These are phyloP conservation scores for Drosophila peninsularis DNA, from an alignment of 2,888 invertebrate genomes.

Conservation along the genomic window DNA sequence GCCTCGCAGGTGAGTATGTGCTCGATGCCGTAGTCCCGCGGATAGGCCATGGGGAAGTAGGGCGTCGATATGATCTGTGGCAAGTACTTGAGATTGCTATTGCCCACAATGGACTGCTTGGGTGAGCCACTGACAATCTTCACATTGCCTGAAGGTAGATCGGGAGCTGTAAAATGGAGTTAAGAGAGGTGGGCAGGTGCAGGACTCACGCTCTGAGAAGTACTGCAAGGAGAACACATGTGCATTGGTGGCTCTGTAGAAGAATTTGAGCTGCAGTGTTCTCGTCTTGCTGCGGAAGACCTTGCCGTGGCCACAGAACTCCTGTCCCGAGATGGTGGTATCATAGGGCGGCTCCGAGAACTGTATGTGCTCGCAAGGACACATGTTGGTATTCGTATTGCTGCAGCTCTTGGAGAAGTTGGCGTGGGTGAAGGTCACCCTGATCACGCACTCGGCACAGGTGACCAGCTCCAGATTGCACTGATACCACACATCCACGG, in stretches of 20 bases:
- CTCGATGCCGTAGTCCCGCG: constrained; percentile 88
- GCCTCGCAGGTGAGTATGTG: constrained; percentile 87
- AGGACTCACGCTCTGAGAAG: constrained; percentile 86
- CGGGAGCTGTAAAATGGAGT: neutral
- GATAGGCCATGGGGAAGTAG: constrained; percentile 89
- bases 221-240: constrained; percentile 88
- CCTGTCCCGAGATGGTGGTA: constrained; percentile 86
- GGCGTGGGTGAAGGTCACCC: constrained; percentile 82
- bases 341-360: constrained; percentile 88
- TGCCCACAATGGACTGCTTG: constrained; percentile 79
- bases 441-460: constrained; percentile 88
- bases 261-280: constrained; percentile 86
- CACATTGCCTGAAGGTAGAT: constrained; percentile 85
- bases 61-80: constrained; percentile 88
- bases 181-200: no score
- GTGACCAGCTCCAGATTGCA: constrained; percentile 89
- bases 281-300: constrained; percentile 87
- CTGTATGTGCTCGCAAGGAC: constrained; percentile 88
- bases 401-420: constrained; percentile 83
- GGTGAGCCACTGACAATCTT: constrained; percentile 85
- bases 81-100: constrained; percentile 80
- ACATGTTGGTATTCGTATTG: constrained; percentile 79
- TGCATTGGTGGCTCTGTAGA: constrained; percentile 86
- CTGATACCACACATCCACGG: constrained; percentile 84
- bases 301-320: constrained; percentile 86